Percentiles rank a stretch among this genome's conserved stretches.
phyloP scores from a whole-genome alignment of 1,140 invertebrate genomes.

The Whitmania pigra region DNA sequence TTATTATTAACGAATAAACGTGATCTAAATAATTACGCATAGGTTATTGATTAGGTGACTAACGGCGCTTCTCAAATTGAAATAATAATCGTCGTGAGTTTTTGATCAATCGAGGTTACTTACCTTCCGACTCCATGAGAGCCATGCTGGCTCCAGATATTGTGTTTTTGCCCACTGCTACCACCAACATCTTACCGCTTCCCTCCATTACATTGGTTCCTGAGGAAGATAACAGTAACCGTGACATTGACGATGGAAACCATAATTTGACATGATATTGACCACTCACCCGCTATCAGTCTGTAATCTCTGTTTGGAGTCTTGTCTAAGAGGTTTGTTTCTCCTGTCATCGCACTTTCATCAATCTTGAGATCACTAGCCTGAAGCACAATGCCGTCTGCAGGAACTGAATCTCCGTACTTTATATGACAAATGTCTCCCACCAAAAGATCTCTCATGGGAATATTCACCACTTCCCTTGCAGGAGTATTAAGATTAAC shows the following conservation, averaged over 20 bases:
- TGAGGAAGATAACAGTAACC: slow-evolving; percentile 31
- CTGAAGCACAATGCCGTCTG: slow-evolving; percentile 93
- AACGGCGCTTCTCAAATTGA: too few species aligned
- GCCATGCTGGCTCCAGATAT: slow-evolving; percentile 99
- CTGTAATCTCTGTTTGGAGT: slow-evolving; percentile 49
- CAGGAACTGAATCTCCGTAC: slow-evolving; percentile 75
- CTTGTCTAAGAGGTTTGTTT: slow-evolving; percentile 98
- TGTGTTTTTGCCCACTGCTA: slow-evolving; percentile 94
- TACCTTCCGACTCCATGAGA: slow-evolving; percentile 63
- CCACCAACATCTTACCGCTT: slow-evolving; percentile 95
- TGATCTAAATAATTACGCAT: too few species aligned
- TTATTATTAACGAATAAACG: too few species aligned
- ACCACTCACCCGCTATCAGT: slow-evolving; percentile 28
- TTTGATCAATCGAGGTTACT: too few species aligned
- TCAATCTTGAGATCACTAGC: slow-evolving; percentile 98
- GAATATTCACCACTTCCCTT: slow-evolving; percentile 52
- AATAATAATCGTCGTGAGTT: too few species aligned
- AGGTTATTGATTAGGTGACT: too few species aligned
- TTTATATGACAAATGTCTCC: slow-evolving; percentile 79
- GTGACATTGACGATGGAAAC: neutral
- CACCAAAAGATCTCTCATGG: slow-evolving; percentile 52
- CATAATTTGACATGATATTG: too few species aligned
- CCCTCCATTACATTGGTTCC: slow-evolving; percentile 99
- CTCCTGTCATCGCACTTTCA: slow-evolving; percentile 94
- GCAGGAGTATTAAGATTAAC: slow-evolving; percentile 55